phyloP scores from a whole-genome alignment of 1,140 invertebrate species.

The Centruroides vittatus region DNA sequence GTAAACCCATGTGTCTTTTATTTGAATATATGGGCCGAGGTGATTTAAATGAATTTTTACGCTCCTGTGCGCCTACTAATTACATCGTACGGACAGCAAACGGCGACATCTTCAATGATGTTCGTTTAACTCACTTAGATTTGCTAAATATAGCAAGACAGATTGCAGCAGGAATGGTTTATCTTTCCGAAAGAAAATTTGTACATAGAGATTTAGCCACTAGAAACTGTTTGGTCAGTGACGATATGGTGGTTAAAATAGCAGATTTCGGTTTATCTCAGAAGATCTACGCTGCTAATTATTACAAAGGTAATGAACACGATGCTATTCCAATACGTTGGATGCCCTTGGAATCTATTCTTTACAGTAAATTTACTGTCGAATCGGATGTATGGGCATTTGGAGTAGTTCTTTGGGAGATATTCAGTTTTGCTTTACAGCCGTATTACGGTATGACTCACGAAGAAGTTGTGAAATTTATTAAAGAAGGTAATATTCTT shows the following conservation, averaged over 20 bases:
- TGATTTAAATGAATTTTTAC: slow-evolving; percentile 79
- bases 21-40: slow-evolving; percentile 86
- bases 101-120: slow-evolving; percentile 31
- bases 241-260: slow-evolving; percentile 89
- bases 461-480: slow-evolving; percentile 82
- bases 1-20: slow-evolving; percentile 80
- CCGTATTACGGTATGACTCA: slow-evolving; percentile 91
- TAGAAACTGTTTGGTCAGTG: slow-evolving; percentile 87
- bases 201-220: slow-evolving; percentile 91
- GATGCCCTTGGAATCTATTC: slow-evolving; percentile 87
- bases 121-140: slow-evolving; percentile 52
- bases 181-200: slow-evolving; percentile 85
- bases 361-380: slow-evolving; percentile 85
- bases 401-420: slow-evolving; percentile 85
- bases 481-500: slow-evolving; percentile 79
- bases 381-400: slow-evolving; percentile 93
- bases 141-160: slow-evolving; percentile 65
- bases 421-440: slow-evolving; percentile 77
- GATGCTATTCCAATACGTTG: slow-evolving; percentile 86
- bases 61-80: slow-evolving; percentile 49
- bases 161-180: slow-evolving; percentile 87
- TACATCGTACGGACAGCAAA: slow-evolving; percentile 46
- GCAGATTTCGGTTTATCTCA: slow-evolving; percentile 89
- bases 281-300: slow-evolving; percentile 62
- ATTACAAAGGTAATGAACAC: slow-evolving; percentile 44